Evolutionary conservation across 2,888 invertebrate genomes (phyloP).

Genomic region (Drosophila monieri): DNA sequence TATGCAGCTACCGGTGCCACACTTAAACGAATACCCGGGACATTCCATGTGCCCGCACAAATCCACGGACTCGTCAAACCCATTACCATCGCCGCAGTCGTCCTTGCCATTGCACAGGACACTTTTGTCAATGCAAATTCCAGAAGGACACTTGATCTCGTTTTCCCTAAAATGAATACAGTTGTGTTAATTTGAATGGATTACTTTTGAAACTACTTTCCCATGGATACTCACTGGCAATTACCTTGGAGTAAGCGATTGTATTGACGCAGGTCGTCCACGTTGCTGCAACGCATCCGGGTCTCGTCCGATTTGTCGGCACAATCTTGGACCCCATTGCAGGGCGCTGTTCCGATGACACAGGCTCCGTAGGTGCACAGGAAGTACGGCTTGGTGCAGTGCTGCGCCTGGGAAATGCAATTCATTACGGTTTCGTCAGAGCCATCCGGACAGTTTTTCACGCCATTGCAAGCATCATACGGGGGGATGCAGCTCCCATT

Average conservation of each 20-base stretch:
- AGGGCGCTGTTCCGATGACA: constrained; percentile 66
- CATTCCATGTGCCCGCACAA: constrained; percentile 62
- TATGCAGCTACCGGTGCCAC: constrained; percentile 63
- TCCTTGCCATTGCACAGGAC: constrained; percentile 59
- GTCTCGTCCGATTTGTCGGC: constrained; percentile 70
- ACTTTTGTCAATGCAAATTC: constrained; percentile 63
- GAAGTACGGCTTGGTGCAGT: constrained; percentile 79
- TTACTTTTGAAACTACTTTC: background rate
- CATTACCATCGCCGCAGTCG: constrained; percentile 64
- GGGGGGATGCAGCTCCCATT: constrained; percentile 75
- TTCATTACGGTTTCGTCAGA: constrained; percentile 76
- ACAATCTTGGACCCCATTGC: constrained; percentile 55
- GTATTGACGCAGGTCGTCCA: constrained; percentile 43
- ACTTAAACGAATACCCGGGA: constrained; percentile 63
- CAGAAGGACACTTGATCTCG: constrained; percentile 66
- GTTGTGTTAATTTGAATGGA: background rate
- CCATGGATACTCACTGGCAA: constrained; percentile 53
- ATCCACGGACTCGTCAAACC: constrained; percentile 55
- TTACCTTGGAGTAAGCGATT: constrained; percentile 45
- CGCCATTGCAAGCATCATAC: constrained; percentile 74
- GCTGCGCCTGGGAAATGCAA: constrained; percentile 67
- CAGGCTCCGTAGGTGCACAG: constrained; percentile 80
- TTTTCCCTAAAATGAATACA: constrained; percentile 37
- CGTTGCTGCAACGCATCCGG: constrained; percentile 49
- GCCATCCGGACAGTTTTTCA: constrained; percentile 73